These are phyloP conservation scores for Cyclopterus lumpus DNA, from an alignment of 2,797 vertebrate species.

Conservation along the genomic window DNA sequence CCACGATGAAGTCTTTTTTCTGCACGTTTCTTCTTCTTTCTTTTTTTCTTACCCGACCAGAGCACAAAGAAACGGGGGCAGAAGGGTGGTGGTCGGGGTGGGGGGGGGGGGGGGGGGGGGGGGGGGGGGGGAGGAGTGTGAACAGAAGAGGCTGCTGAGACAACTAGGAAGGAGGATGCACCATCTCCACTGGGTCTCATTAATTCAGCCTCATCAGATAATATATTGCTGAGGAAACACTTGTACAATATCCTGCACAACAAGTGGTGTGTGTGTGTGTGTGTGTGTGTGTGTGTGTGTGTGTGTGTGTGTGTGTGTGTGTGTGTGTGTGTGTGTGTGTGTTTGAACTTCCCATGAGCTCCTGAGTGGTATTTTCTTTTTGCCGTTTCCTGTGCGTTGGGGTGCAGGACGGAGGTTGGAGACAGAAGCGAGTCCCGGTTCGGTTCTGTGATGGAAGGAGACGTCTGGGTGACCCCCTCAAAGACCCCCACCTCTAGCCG, in stretches of 20 bases:
- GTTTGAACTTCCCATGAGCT: constrained; percentile 40
- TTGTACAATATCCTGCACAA: constrained; percentile 65
- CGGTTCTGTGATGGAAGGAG: constrained; percentile 48
- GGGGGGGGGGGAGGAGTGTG: constrained; percentile 2
- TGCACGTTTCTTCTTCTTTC: too few species aligned
- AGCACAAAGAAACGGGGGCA: constrained; percentile 8
- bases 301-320: constrained; percentile 9
- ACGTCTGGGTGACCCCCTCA: constrained; percentile 59
- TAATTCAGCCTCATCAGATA: constrained; percentile 76
- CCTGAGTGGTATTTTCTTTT: constrained; percentile 26
- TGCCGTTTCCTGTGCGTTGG: constrained; percentile 51
- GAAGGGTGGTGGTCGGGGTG: constrained; percentile 2
- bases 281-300: constrained; percentile 20
- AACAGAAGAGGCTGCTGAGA: constrained; percentile 58
- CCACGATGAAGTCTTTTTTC: neutral
- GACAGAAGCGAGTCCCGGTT: constrained; percentile 43
- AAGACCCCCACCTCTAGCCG: too few species aligned
- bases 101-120: too few species aligned
- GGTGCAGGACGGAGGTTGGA: constrained; percentile 32
- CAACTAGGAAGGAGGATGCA: constrained; percentile 61
- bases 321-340: constrained; percentile 4
- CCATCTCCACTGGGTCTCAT: constrained; percentile 73
- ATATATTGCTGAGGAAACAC: constrained; percentile 73
- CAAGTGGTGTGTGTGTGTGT: constrained; percentile 1
- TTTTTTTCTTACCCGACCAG: constrained; percentile 1